A percentile compares a stretch with the other conserved stretches of the same genome.
These are phyloP conservation scores for Caenorhabditis afra DNA, from an alignment of 2,888 invertebrate genomes.

Conservation along the genomic window DNA sequence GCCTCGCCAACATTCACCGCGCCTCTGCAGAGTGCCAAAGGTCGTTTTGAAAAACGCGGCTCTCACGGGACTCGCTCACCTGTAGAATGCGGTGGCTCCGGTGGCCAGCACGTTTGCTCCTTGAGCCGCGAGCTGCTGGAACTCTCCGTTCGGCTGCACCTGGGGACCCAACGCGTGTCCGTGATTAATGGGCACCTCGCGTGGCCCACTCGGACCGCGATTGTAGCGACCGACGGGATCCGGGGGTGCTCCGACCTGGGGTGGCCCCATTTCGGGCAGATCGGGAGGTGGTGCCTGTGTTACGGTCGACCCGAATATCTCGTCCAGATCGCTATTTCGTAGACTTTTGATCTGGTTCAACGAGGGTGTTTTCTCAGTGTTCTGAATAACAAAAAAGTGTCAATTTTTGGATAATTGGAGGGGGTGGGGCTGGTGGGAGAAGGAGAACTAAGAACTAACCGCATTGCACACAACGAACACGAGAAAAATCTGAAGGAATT, in stretches of 20 bases:
- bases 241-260: not conserved
- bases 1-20: slow-evolving; percentile 67
- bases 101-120: slow-evolving; percentile 68
- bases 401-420: too few relatives aligned
- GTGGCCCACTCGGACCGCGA: slow-evolving; percentile 33
- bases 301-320: slow-evolving; percentile 47
- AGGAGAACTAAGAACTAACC: slow-evolving; percentile 21
- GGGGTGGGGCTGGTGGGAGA: too few relatives aligned
- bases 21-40: slow-evolving; percentile 48
- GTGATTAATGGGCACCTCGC: slow-evolving; percentile 57
- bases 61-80: slow-evolving; percentile 24
- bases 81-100: slow-evolving; percentile 66
- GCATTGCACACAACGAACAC: slow-evolving; percentile 24
- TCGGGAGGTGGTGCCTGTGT: slow-evolving; percentile 25
- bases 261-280: slow-evolving; percentile 25
- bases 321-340: slow-evolving; percentile 45
- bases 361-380: slow-evolving; percentile 35
- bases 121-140: slow-evolving; percentile 59
- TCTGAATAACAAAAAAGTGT: slow-evolving; percentile 19
- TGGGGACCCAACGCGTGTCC: slow-evolving; percentile 49
- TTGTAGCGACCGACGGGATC: slow-evolving; percentile 35
- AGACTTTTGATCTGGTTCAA: slow-evolving; percentile 54
- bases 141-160: slow-evolving; percentile 24
- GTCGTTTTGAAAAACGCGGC: too few relatives aligned
- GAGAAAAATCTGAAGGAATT: not conserved